A percentile compares a stretch with the other conserved stretches of the same genome.
Conservation (phyloP, 2,113 vertebrate species). For the Sander lucioperca region DNA sequence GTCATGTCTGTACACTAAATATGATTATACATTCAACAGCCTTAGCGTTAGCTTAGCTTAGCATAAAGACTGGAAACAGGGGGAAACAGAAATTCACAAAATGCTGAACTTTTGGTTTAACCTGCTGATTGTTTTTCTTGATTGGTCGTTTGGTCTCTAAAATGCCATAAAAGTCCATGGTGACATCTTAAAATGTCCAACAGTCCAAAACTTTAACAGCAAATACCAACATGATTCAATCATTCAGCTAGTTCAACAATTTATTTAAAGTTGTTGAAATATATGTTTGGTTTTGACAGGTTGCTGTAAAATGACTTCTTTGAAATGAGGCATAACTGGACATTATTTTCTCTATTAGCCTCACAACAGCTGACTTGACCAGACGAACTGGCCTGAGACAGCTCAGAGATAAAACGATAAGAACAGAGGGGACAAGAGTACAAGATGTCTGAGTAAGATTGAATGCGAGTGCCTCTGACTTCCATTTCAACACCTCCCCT, state of each 20-base stretch:
- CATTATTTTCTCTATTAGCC: slow-evolving; percentile 41
- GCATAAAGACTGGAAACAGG: not conserved
- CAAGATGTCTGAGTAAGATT: slow-evolving; percentile 49
- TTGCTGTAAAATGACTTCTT: slow-evolving; percentile 20
- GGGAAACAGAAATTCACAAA: not conserved
- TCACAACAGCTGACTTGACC: slow-evolving; percentile 57
- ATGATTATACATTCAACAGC: not conserved
- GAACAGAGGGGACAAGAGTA: slow-evolving; percentile 53
- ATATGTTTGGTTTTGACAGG: not conserved
- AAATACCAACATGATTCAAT: not conserved
- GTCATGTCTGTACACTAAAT: not conserved
- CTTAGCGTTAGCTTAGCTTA: slow-evolving; percentile 26
- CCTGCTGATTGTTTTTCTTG: not conserved
- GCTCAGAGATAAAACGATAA: slow-evolving; percentile 48
- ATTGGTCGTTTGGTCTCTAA: not conserved
- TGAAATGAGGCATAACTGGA: slow-evolving; percentile 34
- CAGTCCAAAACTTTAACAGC: not conserved
- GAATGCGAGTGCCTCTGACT: slow-evolving; percentile 28
- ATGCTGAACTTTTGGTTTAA: slow-evolving; percentile 9
- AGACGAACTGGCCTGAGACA: slow-evolving; percentile 60
- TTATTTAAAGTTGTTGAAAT: not conserved
- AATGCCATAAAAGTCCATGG: not conserved
- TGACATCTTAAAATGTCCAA: not conserved
- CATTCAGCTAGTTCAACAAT: not conserved
- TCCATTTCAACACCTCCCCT: slow-evolving; percentile 56